phyloP scores from a whole-genome alignment of 2,797 vertebrate genomes.

The Pterois miles region DNA sequence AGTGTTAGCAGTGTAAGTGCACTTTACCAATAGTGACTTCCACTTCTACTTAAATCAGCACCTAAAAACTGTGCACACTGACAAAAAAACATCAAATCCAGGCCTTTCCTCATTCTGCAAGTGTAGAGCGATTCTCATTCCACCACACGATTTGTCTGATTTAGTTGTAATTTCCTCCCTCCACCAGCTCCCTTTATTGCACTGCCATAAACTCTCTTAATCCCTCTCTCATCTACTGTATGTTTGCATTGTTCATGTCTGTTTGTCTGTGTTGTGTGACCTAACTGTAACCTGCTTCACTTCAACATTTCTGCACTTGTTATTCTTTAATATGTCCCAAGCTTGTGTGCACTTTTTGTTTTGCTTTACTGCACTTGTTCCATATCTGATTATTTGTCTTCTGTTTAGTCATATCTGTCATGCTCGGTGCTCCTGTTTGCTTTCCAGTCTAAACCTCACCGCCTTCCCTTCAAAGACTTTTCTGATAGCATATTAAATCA shows the following conservation, averaged over 20 bases:
- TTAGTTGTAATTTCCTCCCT: slow-evolving; percentile 9
- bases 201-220: slow-evolving; percentile 35
- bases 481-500: not conserved
- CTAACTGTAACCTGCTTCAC: slow-evolving; percentile 35
- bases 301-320: slow-evolving; percentile 20
- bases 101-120: not conserved
- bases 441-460: slow-evolving; percentile 2
- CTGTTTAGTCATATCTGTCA: slow-evolving; percentile 23
- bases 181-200: slow-evolving; percentile 19
- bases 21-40: too few species aligned
- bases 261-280: slow-evolving; percentile 27
- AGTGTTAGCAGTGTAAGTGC: not conserved
- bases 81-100: not conserved
- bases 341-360: not conserved
- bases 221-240: slow-evolving; percentile 29
- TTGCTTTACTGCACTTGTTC: not conserved
- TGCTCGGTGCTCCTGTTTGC: slow-evolving; percentile 7
- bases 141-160: slow-evolving; percentile 23
- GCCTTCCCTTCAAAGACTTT: slow-evolving; percentile 13
- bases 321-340: slow-evolving; percentile 45
- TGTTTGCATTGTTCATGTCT: slow-evolving; percentile 32
- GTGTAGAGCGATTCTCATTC: not conserved
- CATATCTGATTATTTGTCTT: slow-evolving; percentile 37
- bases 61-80: not conserved
- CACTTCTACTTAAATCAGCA: not conserved